Percentiles rank a stretch among this genome's conserved stretches.
Conservation (phyloP, 2,888 invertebrate genomes). For the Xestobium rufovillosum region DNA sequence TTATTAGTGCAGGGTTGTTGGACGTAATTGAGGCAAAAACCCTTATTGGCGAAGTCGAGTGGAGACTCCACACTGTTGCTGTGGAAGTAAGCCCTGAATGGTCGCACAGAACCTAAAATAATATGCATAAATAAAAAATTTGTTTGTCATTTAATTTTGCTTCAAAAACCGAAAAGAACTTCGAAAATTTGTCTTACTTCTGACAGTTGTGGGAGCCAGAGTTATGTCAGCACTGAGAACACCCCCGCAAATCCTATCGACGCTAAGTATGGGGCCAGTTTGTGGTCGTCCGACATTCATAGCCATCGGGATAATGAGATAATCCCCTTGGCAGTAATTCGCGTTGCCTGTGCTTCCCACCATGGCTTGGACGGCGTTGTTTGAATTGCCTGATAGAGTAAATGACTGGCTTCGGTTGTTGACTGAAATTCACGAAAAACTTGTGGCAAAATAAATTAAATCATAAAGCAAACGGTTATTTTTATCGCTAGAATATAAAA, state of each 20-base stretch:
- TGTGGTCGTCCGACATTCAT: constrained; percentile 55
- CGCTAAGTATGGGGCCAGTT: constrained; percentile 56
- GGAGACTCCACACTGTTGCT: constrained; percentile 72
- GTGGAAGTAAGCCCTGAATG: constrained; percentile 71
- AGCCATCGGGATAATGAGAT: constrained; percentile 73
- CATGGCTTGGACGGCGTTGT: constrained; percentile 60
- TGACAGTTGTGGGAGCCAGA: constrained; percentile 58
- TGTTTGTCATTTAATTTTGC: not conserved
- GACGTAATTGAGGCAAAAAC: constrained; percentile 76
- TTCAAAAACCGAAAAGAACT: not conserved
- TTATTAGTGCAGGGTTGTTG: constrained; percentile 76
- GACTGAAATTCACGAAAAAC: constrained; percentile 42
- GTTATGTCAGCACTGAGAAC: constrained; percentile 69
- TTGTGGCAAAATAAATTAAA: too few species aligned
- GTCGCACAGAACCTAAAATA: constrained; percentile 66
- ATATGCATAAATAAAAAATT: too few species aligned
- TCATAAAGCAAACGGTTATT: too few species aligned
- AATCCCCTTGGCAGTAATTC: constrained; percentile 68
- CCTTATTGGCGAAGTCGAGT: constrained; percentile 65
- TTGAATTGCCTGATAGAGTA: constrained; percentile 71
- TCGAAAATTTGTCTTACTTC: constrained; percentile 53
- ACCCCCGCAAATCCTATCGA: constrained; percentile 78
- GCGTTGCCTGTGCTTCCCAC: constrained; percentile 59
- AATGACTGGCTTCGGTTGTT: constrained; percentile 68
- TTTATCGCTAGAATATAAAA: too few species aligned